These are phyloP conservation scores for Polymixis lichenea DNA, from an alignment of 2,888 invertebrate genomes.

Conservation along the genomic window DNA sequence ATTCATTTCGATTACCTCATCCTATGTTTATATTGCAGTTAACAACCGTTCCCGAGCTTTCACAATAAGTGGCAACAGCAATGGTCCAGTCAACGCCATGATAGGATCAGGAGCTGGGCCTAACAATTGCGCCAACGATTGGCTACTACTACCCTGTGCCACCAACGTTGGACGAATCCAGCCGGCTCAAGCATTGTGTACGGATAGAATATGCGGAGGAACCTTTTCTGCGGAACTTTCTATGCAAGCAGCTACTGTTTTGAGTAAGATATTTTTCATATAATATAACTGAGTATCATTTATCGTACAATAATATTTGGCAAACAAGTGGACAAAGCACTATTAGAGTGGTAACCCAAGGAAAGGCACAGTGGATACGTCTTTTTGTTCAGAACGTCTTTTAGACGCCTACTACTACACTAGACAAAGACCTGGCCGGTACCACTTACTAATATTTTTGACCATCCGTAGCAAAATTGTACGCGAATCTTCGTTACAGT, in stretches of 20 bases:
- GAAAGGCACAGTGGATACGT: neutral
- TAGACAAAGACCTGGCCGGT: neutral
- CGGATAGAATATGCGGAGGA: slow-evolving; percentile 96
- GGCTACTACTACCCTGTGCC: slow-evolving; percentile 95
- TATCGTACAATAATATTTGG: neutral
- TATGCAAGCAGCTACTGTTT: slow-evolving; percentile 92
- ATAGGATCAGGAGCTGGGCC: slow-evolving; percentile 92
- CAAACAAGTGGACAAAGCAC: neutral
- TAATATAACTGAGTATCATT: neutral
- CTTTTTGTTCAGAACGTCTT: neutral
- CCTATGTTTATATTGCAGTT: slow-evolving; percentile 83
- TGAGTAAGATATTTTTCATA: slow-evolving; percentile 90
- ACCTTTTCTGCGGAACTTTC: slow-evolving; percentile 94
- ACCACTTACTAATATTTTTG: neutral
- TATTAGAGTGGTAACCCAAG: neutral
- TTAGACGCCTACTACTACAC: neutral
- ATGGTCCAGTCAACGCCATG: slow-evolving; percentile 92
- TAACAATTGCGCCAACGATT: slow-evolving; percentile 94
- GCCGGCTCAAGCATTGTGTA: slow-evolving; percentile 91
- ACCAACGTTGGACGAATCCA: slow-evolving; percentile 92
- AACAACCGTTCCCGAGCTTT: slow-evolving; percentile 94
- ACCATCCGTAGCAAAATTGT: neutral
- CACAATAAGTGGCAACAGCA: slow-evolving; percentile 94
- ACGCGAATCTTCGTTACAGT: neutral
- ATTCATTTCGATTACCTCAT: neutral